phyloP scores from a whole-genome alignment of 2,888 invertebrate genomes.

The Sclerodermus sp. region DNA sequence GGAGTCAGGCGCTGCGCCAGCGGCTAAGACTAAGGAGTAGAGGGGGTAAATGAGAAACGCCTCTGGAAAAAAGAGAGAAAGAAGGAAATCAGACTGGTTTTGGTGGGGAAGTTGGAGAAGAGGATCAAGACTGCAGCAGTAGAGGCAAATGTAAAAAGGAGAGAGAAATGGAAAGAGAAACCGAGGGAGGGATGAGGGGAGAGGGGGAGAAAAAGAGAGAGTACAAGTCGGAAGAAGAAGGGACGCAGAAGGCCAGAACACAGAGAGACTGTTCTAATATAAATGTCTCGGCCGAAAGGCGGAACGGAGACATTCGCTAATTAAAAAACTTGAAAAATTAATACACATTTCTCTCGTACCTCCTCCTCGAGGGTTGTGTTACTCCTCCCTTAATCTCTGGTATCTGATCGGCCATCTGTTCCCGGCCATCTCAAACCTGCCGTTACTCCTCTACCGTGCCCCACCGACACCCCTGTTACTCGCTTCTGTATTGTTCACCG shows the following conservation, averaged over 20 bases:
- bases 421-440: conserved; percentile 40
- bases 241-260: conserved; percentile 6
- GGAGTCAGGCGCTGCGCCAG: too few relatives aligned
- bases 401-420: conserved; percentile 59
- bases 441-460: conserved; percentile 19
- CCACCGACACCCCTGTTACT: not conserved
- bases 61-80: conserved; percentile 6
- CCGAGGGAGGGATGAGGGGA: conserved; percentile 15
- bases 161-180: conserved; percentile 3
- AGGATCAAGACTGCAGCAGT: too few relatives aligned
- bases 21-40: too few relatives aligned
- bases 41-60: conserved; percentile 6
- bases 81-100: conserved; percentile 4
- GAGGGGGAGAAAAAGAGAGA: conserved; percentile 12
- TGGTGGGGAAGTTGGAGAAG: conserved; percentile 1
- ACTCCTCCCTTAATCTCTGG: conserved; percentile 52
- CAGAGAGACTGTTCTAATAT: conserved; percentile 49
- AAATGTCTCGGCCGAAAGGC: conserved; percentile 54
- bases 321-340: conserved; percentile 60
- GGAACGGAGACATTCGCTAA: conserved; percentile 58
- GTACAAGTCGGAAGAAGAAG: conserved; percentile 18
- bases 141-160: not conserved
- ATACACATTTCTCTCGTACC: conserved; percentile 57
- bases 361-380: conserved; percentile 31
- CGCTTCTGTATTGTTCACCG: not conserved